Conservation (phyloP, 2,888 invertebrate species). For the Boloria euphrosyne region DNA sequence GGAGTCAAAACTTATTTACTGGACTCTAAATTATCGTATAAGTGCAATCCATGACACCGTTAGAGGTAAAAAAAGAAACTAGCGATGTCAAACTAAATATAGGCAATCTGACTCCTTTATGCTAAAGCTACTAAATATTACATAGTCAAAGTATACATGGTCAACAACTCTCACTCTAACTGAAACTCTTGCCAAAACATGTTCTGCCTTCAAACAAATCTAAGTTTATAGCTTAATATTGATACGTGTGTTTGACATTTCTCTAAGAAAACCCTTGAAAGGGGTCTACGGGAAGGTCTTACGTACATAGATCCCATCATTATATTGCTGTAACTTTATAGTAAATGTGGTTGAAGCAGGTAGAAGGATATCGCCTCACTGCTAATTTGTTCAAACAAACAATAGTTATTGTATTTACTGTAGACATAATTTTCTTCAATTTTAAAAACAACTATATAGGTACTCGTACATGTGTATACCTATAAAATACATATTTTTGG, state of each 20-base stretch:
- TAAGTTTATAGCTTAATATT: slow-evolving; percentile 72
- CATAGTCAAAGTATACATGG: slow-evolving; percentile 44
- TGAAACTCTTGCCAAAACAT: slow-evolving; percentile 53
- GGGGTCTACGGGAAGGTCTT: slow-evolving; percentile 36
- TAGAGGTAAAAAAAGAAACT: not conserved
- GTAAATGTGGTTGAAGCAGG: not conserved
- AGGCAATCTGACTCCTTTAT: not conserved
- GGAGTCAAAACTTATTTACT: no score
- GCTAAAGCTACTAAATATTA: slow-evolving; percentile 9
- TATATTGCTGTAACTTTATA: slow-evolving; percentile 17
- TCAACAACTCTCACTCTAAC: slow-evolving; percentile 54
- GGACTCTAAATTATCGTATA: no score
- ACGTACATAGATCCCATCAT: slow-evolving; percentile 6
- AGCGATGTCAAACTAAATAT: not conserved
- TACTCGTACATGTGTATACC: no score
- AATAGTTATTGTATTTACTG: no score
- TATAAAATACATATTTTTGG: no score
- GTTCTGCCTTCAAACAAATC: slow-evolving; percentile 57
- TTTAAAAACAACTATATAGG: no score
- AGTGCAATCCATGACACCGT: no score
- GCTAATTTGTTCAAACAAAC: no score
- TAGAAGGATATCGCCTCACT: no score
- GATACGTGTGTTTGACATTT: slow-evolving; percentile 75
- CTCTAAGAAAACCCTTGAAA: slow-evolving; percentile 64
- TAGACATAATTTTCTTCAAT: no score